phyloP scores from a whole-genome alignment of 2,113 vertebrate species.

The Enhydra lutris region DNA sequence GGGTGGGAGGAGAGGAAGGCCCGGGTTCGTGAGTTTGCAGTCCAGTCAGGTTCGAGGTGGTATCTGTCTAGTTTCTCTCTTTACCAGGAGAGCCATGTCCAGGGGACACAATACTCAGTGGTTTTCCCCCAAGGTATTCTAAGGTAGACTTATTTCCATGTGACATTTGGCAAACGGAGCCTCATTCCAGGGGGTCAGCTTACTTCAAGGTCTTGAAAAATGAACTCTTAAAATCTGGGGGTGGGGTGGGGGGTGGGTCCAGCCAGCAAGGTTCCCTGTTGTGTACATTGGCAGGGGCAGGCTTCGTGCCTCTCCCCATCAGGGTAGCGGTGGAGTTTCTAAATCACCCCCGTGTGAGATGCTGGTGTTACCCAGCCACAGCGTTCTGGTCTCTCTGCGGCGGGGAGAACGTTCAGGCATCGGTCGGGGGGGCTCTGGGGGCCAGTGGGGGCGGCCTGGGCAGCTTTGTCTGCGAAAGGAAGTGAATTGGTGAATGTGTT shows the following conservation, averaged over 20 bases:
- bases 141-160: not conserved
- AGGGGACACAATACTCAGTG: not conserved
- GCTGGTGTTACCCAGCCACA: not conserved
- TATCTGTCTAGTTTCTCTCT: not conserved
- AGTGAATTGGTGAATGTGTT: not conserved
- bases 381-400: not conserved
- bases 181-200: not conserved
- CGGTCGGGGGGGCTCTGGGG: too few relatives aligned
- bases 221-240: not conserved
- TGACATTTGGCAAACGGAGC: not conserved
- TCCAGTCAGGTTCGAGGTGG: not conserved
- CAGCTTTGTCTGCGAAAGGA: not conserved
- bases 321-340: not conserved
- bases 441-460: not conserved
- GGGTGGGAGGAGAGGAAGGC: not conserved
- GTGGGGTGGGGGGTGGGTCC: not conserved
- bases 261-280: not conserved
- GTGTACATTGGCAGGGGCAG: not conserved
- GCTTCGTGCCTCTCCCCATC: not conserved
- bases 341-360: not conserved
- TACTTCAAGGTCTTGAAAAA: conserved; percentile 6
- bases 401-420: not conserved
- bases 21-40: not conserved
- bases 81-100: not conserved
- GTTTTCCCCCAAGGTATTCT: not conserved